Evolutionary conservation across 2,888 invertebrate genomes (phyloP).

Genomic region (Meganola albula): DNA sequence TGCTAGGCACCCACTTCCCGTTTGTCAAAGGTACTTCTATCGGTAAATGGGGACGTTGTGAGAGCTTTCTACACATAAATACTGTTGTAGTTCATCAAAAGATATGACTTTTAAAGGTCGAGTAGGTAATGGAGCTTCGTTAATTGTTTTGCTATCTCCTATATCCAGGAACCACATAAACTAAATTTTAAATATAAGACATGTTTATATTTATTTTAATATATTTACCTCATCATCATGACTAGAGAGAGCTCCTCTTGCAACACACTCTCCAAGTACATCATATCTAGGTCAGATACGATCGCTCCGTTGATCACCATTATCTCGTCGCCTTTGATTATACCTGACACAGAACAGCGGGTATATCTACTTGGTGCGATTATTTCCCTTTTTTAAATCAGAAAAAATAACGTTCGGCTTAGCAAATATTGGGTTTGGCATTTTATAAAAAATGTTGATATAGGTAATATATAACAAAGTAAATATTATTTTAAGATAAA

Average conservation of each 20-base stretch:
- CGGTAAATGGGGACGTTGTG: constrained; percentile 31
- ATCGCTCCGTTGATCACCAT: constrained; percentile 99
- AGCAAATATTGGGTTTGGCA: too few species aligned
- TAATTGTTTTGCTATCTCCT: too few species aligned
- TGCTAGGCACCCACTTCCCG: constrained; percentile 49
- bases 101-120: constrained; percentile 55
- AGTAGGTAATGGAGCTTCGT: too few species aligned
- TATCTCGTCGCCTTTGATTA: constrained; percentile 98
- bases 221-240: constrained; percentile 93
- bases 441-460: constrained; percentile 12
- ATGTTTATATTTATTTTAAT: too few species aligned
- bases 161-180: too few species aligned
- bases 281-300: constrained; percentile 99
- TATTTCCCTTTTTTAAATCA: constrained; percentile 36
- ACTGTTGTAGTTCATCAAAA: constrained; percentile 25
- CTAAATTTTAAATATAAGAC: too few species aligned
- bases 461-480: too few species aligned
- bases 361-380: constrained; percentile 45
- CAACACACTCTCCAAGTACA: constrained; percentile 97
- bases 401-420: too few species aligned
- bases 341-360: constrained; percentile 82
- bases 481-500: too few species aligned
- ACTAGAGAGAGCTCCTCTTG: constrained; percentile 96
- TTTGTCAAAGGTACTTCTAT: constrained; percentile 36
- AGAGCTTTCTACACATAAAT: constrained; percentile 35